Evolutionary conservation across 2,888 invertebrate genomes (phyloP).

Genomic region (Gastracanthus pulcherrimus): DNA sequence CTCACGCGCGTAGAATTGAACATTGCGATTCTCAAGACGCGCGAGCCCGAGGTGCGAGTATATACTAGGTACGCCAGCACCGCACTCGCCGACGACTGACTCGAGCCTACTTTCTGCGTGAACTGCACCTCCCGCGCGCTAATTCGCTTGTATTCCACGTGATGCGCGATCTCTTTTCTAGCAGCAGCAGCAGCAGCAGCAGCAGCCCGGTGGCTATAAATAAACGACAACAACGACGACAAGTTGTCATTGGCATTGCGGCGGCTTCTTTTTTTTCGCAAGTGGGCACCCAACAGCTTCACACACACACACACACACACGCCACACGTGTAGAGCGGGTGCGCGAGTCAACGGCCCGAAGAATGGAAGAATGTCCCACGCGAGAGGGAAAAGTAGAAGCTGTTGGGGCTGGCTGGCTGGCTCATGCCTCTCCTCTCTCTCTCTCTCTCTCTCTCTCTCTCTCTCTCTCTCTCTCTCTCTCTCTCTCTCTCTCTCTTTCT

Average conservation of each 20-base stretch:
- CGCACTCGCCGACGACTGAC: too few relatives aligned
- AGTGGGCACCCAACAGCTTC: neutral
- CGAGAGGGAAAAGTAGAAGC: neutral
- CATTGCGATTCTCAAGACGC: too few relatives aligned
- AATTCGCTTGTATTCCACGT: neutral
- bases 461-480: neutral
- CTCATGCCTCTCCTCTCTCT: neutral
- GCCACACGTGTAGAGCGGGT: neutral
- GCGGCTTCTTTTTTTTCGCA: neutral
- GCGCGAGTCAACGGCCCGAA: slow-evolving; percentile 28
- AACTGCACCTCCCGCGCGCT: neutral
- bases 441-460: neutral
- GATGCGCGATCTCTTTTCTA: neutral
- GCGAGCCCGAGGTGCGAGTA: too few relatives aligned
- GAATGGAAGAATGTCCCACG: slow-evolving; percentile 24
- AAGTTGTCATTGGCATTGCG: too few relatives aligned
- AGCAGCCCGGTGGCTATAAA: too few relatives aligned
- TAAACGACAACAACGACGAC: too few relatives aligned
- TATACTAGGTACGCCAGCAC: too few relatives aligned
- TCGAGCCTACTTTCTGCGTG: slow-evolving; percentile 2
- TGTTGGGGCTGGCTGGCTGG: too few relatives aligned
- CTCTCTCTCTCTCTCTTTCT: neutral
- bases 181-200: too few relatives aligned
- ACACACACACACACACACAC: neutral
- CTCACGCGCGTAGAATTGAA: too few relatives aligned